A percentile compares a stretch with the other conserved stretches of the same genome.
Evolutionary conservation across 1,140 invertebrate genomes (phyloP).

Genomic region (Heterodera schachtii): DNA sequence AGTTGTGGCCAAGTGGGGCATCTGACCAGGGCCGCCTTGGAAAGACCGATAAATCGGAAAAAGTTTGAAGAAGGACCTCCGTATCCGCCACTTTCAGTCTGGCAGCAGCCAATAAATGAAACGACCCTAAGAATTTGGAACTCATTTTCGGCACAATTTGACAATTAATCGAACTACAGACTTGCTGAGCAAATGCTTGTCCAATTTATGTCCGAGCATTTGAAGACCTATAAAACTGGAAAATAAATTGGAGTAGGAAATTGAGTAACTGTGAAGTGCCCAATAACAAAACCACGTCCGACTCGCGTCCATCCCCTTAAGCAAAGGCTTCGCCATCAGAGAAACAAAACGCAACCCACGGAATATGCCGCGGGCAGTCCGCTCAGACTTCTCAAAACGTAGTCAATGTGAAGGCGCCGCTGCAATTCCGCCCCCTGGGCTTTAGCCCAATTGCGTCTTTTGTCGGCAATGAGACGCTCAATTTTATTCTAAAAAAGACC

Average conservation of each 20-base stretch:
- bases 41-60: neutral
- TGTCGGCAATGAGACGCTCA: neutral
- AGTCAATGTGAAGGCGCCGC: constrained; percentile 28
- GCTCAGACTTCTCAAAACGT: constrained; percentile 14
- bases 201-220: constrained; percentile 27
- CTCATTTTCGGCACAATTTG: neutral
- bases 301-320: constrained; percentile 48
- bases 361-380: constrained; percentile 13
- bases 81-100: constrained; percentile 46
- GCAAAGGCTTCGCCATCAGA: neutral
- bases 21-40: constrained; percentile 81
- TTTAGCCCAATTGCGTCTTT: neutral
- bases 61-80: constrained; percentile 22
- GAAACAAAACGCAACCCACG: neutral
- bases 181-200: constrained; percentile 30
- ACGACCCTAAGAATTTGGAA: constrained; percentile 45
- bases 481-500: constrained; percentile 13
- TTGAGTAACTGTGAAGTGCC: constrained; percentile 33
- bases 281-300: constrained; percentile 51
- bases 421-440: neutral
- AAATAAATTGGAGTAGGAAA: neutral
- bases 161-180: constrained; percentile 17
- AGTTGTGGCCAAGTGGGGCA: constrained; percentile 88
- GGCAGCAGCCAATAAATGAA: constrained; percentile 47
- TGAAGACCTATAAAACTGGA: constrained; percentile 17